Conservation (phyloP, 2,797 vertebrate genomes). For the Channa striata region DNA sequence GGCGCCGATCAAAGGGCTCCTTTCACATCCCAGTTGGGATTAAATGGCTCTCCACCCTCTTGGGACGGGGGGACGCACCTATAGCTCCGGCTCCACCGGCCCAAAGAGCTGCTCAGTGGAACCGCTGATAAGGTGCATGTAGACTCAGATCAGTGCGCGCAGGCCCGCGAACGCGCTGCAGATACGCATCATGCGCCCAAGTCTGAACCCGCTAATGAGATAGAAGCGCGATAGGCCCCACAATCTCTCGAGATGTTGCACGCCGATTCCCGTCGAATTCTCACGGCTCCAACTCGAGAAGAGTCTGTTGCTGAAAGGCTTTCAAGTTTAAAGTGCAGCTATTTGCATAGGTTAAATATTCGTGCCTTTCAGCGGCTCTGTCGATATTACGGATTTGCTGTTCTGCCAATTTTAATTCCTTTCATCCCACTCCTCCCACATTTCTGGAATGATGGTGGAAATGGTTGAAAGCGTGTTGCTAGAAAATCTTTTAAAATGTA, state of each 20-base stretch:
- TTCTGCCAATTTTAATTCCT: conserved; percentile 67
- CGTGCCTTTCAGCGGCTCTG: conserved; percentile 57
- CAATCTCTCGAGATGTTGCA: conserved; percentile 24
- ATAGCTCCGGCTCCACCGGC: conserved; percentile 57
- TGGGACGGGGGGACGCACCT: conserved; percentile 47
- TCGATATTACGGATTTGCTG: conserved; percentile 70
- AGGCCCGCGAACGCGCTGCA: conserved; percentile 45
- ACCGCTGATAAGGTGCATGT: conserved; percentile 60
- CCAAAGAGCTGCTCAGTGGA: conserved; percentile 50
- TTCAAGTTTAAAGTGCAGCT: conserved; percentile 70
- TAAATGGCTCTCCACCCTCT: conserved; percentile 56
- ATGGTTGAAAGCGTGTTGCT: conserved; percentile 49
- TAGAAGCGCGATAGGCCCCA: conserved; percentile 34
- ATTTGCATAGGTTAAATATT: conserved; percentile 78
- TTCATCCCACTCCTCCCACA: conserved; percentile 69
- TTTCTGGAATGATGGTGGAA: conserved; percentile 51
- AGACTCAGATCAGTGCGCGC: conserved; percentile 64
- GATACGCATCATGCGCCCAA: conserved; percentile 63
- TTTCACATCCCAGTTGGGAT: conserved; percentile 68
- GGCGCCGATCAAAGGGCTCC: conserved; percentile 68
- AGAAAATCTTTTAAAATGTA: conserved; percentile 31
- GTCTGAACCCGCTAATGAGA: conserved; percentile 63
- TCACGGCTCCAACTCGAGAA: conserved; percentile 43
- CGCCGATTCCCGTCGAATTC: conserved; percentile 33
- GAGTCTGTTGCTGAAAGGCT: conserved; percentile 60